Percentiles rank a stretch among this genome's conserved stretches.
Conservation (phyloP, 2,113 vertebrate genomes). For the Rhinichthys klamathensis region DNA sequence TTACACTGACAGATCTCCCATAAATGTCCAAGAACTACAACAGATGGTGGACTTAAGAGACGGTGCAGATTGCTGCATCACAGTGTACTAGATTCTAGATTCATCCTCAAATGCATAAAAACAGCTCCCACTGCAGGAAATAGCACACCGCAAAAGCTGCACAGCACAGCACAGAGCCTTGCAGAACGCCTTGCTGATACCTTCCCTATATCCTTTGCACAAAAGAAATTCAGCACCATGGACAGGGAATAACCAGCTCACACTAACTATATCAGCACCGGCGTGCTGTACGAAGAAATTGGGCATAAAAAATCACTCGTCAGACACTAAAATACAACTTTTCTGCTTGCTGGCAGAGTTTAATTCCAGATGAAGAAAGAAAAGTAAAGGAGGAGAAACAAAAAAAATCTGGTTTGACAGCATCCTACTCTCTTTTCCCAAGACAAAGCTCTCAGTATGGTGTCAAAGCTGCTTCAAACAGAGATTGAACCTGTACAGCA, state of each 20-base stretch:
- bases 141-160: constrained; percentile 36
- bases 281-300: background rate
- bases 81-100: constrained; percentile 23
- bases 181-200: constrained; percentile 6
- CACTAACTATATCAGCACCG: constrained; percentile 4
- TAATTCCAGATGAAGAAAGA: constrained; percentile 19
- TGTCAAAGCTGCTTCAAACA: constrained; percentile 45
- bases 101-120: constrained; percentile 36
- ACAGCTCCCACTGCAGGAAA: constrained; percentile 37
- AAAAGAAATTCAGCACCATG: constrained; percentile 44
- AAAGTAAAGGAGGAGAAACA: constrained; percentile 4
- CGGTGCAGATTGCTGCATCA: constrained; percentile 22
- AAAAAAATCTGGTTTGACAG: constrained; percentile 42
- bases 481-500: constrained; percentile 33
- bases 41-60: constrained; percentile 30
- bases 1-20: constrained; percentile 38
- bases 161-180: constrained; percentile 19
- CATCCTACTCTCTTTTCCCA: constrained; percentile 47
- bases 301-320: constrained; percentile 1
- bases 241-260: constrained; percentile 21
- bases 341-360: constrained; percentile 14
- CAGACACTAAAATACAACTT: constrained; percentile 23
- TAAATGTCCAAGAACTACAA: constrained; percentile 22
- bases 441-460: constrained; percentile 45
- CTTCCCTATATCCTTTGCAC: background rate